A percentile compares a stretch with the other conserved stretches of the same genome.
Conservation (phyloP, 2,888 invertebrate genomes). For the Charanyca ferruginea region DNA sequence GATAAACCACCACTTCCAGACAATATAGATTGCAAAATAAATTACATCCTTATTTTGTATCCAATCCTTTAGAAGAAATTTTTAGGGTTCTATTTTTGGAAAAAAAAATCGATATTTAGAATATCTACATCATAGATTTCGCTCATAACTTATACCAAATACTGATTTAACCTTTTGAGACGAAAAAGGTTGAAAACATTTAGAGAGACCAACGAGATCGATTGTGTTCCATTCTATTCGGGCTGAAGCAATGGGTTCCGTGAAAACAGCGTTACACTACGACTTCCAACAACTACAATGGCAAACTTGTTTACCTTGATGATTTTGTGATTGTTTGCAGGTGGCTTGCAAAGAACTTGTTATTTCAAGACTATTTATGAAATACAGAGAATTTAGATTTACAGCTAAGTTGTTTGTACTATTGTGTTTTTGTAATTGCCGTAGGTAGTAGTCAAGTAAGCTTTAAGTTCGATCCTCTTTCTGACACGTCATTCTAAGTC, state of each 20-base stretch:
- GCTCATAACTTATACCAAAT: slow-evolving; percentile 52
- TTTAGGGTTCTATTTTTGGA: slow-evolving; percentile 23
- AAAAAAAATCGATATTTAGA: slow-evolving; percentile 31
- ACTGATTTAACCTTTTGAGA: slow-evolving; percentile 54
- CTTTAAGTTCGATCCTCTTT: not conserved
- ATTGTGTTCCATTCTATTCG: slow-evolving; percentile 50
- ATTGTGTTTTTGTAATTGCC: too few relatives aligned
- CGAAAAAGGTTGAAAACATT: slow-evolving; percentile 64
- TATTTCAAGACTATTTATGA: too few relatives aligned
- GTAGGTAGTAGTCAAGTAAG: not conserved
- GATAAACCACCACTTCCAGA: not conserved
- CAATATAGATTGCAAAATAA: slow-evolving; percentile 12
- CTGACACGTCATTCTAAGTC: not conserved
- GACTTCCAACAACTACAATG: not conserved
- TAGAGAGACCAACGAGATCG: slow-evolving; percentile 53
- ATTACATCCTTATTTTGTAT: not conserved
- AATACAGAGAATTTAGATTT: too few relatives aligned
- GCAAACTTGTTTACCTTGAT: slow-evolving; percentile 7
- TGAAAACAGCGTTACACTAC: slow-evolving; percentile 12
- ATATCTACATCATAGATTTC: slow-evolving; percentile 28
- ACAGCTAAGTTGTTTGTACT: too few relatives aligned
- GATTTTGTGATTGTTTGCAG: not conserved
- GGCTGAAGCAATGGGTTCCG: slow-evolving; percentile 24
- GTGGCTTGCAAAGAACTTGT: not conserved
- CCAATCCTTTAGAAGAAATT: slow-evolving; percentile 29